Evolutionary conservation across 92 coral and sea anemone genomes (phyloP).

Genomic region (Bergia puertoricense): DNA sequence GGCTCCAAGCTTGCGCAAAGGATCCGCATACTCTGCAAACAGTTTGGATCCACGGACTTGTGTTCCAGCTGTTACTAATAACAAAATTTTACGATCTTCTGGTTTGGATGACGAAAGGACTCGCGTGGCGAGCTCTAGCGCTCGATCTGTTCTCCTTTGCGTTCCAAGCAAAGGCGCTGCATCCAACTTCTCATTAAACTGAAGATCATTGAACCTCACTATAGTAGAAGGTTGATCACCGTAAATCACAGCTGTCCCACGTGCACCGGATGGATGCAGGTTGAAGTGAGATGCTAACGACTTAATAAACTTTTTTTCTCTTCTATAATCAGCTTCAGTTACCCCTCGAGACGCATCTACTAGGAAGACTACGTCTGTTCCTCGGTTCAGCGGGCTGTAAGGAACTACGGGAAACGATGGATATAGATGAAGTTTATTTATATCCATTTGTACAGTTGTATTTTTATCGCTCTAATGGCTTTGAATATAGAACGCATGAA

Average conservation of each 20-base stretch:
- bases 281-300: conserved; percentile 58
- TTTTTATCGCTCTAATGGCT: too few species aligned
- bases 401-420: background rate
- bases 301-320: conserved; percentile 67
- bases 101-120: conserved; percentile 47
- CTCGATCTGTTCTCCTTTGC: conserved; percentile 62
- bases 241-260: conserved; percentile 62
- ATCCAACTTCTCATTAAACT: conserved; percentile 45
- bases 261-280: conserved; percentile 60
- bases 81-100: conserved; percentile 41
- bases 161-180: conserved; percentile 50
- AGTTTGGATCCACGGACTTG: conserved; percentile 54
- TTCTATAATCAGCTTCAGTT: conserved; percentile 41
- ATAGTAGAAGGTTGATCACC: conserved; percentile 51
- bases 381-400: conserved; percentile 12
- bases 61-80: conserved; percentile 74
- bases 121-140: conserved; percentile 53
- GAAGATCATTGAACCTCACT: conserved; percentile 43
- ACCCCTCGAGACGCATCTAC: conserved; percentile 72
- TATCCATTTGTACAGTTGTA: too few species aligned
- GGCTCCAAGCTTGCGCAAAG: conserved; percentile 67
- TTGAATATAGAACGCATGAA: too few species aligned
- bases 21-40: conserved; percentile 59
- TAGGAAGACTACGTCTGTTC: conserved; percentile 69
- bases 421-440: background rate